A percentile compares a stretch with the other conserved stretches of the same genome.
These are phyloP conservation scores for Xestia c-nigrum DNA, from an alignment of 2,888 invertebrate species.

Conservation along the genomic window DNA sequence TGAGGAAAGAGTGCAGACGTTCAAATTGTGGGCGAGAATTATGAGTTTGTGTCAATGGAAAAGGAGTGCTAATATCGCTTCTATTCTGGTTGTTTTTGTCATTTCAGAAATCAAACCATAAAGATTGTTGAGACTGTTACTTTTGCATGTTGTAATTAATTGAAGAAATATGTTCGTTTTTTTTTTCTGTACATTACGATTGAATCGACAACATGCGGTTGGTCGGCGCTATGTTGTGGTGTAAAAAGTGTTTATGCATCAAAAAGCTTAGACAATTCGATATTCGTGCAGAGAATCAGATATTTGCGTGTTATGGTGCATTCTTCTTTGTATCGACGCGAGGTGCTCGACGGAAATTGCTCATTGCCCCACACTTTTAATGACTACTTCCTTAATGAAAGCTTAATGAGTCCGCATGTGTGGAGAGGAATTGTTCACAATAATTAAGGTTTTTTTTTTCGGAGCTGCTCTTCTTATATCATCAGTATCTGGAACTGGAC, in stretches of 20 bases:
- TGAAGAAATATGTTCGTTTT: neutral
- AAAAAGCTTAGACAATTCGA: constrained; percentile 51
- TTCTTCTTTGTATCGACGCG: constrained; percentile 67
- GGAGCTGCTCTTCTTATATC: constrained; percentile 45
- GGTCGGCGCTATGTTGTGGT: neutral
- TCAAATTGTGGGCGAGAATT: neutral
- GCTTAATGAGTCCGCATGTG: constrained; percentile 83
- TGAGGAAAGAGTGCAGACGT: neutral
- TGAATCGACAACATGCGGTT: constrained; percentile 6
- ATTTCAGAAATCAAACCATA: constrained; percentile 6
- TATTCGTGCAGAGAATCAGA: constrained; percentile 54
- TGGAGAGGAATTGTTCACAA: constrained; percentile 64
- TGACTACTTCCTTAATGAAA: constrained; percentile 85
- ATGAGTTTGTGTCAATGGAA: neutral
- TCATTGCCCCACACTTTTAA: constrained; percentile 86
- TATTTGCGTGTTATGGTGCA: constrained; percentile 66
- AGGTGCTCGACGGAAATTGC: constrained; percentile 82
- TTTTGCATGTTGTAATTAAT: neutral
- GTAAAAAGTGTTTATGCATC: constrained; percentile 52
- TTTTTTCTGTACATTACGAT: constrained; percentile 18
- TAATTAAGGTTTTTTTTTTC: constrained; percentile 55
- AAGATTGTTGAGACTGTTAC: neutral
- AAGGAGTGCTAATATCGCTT: neutral
- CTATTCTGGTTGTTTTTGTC: neutral
- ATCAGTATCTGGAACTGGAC: constrained; percentile 2